phyloP scores from a whole-genome alignment of 2,888 invertebrate species.

The Phortica okadai region DNA sequence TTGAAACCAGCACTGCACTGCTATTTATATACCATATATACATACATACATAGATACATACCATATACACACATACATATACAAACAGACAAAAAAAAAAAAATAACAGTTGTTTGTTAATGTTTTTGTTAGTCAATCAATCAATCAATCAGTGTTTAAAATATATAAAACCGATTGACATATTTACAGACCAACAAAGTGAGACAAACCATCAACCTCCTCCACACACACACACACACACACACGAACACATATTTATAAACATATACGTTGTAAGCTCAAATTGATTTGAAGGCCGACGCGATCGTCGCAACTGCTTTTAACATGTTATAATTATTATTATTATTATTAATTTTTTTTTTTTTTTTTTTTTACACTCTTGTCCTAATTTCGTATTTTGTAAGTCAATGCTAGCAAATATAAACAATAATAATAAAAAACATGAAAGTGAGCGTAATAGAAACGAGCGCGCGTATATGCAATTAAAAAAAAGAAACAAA shows the following conservation, averaged over 20 bases:
- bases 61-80: slow-evolving; percentile 28
- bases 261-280: slow-evolving; percentile 26
- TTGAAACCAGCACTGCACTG: slow-evolving; percentile 15
- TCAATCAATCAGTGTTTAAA: no score
- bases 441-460: no score
- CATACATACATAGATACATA: slow-evolving; percentile 38
- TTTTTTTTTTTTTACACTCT: no score
- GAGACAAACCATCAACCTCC: background rate
- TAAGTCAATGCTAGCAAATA: no score
- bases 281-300: background rate
- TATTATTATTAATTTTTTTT: no score
- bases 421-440: no score
- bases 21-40: slow-evolving; percentile 32
- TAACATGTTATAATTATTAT: no score
- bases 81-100: slow-evolving; percentile 39
- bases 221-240: slow-evolving; percentile 9
- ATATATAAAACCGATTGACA: no score
- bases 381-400: no score
- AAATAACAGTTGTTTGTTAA: no score
- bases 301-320: background rate
- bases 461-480: no score
- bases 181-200: no score
- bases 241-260: slow-evolving; percentile 27
- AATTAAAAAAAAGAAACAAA: slow-evolving; percentile 42
- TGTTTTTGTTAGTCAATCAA: slow-evolving; percentile 22